These are phyloP conservation scores for Hapalemur alaotrensis DNA, from an alignment of 2,797 vertebrate species.

Conservation along the genomic window DNA sequence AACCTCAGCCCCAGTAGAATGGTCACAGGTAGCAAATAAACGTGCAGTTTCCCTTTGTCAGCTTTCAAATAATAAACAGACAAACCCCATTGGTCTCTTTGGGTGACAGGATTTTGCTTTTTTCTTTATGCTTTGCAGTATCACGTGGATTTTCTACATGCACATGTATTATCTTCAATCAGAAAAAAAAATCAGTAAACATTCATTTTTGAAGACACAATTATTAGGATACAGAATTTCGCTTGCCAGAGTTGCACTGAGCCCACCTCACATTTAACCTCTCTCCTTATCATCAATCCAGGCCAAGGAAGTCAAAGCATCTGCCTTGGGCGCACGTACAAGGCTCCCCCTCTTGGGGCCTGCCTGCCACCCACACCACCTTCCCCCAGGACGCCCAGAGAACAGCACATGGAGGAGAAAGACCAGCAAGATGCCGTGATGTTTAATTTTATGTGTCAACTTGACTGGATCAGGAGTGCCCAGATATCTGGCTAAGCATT, in stretches of 20 bases:
- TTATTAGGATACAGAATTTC: neutral
- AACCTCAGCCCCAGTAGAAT: neutral
- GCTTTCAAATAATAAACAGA: constrained; percentile 26
- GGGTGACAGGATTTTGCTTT: neutral
- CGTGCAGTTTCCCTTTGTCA: neutral
- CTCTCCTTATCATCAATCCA: neutral
- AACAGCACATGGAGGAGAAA: neutral
- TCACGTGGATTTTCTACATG: neutral
- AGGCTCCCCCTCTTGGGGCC: neutral
- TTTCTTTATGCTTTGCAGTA: neutral
- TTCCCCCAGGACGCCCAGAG: neutral
- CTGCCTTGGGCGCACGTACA: neutral
- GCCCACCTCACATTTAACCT: neutral
- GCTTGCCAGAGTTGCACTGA: neutral
- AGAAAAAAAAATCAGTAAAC: neutral
- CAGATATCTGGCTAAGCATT: neutral
- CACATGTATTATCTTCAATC: neutral
- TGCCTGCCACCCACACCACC: neutral
- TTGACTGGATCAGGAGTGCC: neutral
- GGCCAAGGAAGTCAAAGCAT: neutral
- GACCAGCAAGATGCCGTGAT: neutral
- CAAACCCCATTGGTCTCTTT: neutral
- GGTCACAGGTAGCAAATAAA: neutral
- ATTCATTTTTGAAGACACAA: constrained; percentile 31
- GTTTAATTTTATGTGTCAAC: neutral